phyloP scores from a whole-genome alignment of 2,113 vertebrate species.

The Procavia capensis region DNA sequence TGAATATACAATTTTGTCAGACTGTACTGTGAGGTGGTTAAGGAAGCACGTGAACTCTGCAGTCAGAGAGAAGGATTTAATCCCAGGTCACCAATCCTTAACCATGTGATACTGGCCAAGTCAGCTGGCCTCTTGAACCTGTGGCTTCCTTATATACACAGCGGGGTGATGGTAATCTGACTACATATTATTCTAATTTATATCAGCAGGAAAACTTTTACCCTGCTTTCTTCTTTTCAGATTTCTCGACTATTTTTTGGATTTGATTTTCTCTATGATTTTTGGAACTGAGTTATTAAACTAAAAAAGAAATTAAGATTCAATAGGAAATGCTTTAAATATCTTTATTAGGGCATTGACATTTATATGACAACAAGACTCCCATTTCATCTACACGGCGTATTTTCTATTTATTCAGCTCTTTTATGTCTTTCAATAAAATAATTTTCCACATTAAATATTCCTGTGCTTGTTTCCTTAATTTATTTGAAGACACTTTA shows the following conservation, averaged over 20 bases:
- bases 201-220: background rate
- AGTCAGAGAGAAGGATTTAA: background rate
- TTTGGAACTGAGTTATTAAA: background rate
- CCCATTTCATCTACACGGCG: background rate
- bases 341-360: background rate
- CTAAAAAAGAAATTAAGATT: background rate
- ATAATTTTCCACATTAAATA: background rate
- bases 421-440: background rate
- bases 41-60: background rate
- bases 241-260: background rate
- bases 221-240: background rate
- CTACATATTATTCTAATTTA: background rate
- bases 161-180: background rate
- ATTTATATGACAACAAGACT: background rate
- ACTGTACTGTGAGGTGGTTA: background rate
- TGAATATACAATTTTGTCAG: background rate
- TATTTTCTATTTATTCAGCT: background rate
- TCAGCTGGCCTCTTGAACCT: background rate
- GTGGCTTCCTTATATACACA: background rate
- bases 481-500: background rate
- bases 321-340: background rate
- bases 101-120: background rate
- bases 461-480: background rate
- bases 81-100: background rate
- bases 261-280: background rate